Evolutionary conservation across 1,140 invertebrate genomes (phyloP).

Genomic region (Drosophila sp.): DNA sequence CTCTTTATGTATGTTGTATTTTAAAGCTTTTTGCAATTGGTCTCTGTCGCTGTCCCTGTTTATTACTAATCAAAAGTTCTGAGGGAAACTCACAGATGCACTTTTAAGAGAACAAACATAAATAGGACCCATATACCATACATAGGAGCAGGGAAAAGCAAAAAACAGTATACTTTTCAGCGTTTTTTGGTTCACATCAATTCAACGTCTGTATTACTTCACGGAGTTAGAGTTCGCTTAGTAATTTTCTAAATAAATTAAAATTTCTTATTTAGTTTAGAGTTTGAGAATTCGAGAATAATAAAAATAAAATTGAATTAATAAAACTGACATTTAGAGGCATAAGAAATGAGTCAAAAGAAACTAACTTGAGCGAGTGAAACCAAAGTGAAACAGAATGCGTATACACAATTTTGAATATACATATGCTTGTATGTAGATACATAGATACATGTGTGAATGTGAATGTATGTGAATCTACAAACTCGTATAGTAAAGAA

Average conservation of each 20-base stretch:
- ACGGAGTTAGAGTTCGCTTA: not conserved
- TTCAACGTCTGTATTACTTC: conserved; percentile 14
- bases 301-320: too few species aligned
- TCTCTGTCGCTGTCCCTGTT: conserved; percentile 19
- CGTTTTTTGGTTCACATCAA: conserved; percentile 43
- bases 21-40: conserved; percentile 34
- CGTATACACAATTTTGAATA: conserved; percentile 46
- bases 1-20: conserved; percentile 32
- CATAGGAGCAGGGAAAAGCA: conserved; percentile 26
- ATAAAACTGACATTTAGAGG: not conserved
- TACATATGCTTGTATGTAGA: not conserved
- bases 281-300: too few species aligned
- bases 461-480: not conserved
- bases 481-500: conserved; percentile 8
- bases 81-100: conserved; percentile 24
- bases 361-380: not conserved
- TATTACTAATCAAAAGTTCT: conserved; percentile 49
- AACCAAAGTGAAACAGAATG: conserved; percentile 18
- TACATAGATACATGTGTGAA: not conserved
- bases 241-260: not conserved
- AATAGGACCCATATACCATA: not conserved
- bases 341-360: not conserved
- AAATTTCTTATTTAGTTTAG: not conserved
- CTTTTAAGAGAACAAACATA: conserved; percentile 1
- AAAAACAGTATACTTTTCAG: conserved; percentile 63